Percentiles rank a stretch among this genome's conserved stretches.
These are phyloP conservation scores for Melanaphis sacchari DNA, from an alignment of 1,140 invertebrate genomes.

Conservation along the genomic window DNA sequence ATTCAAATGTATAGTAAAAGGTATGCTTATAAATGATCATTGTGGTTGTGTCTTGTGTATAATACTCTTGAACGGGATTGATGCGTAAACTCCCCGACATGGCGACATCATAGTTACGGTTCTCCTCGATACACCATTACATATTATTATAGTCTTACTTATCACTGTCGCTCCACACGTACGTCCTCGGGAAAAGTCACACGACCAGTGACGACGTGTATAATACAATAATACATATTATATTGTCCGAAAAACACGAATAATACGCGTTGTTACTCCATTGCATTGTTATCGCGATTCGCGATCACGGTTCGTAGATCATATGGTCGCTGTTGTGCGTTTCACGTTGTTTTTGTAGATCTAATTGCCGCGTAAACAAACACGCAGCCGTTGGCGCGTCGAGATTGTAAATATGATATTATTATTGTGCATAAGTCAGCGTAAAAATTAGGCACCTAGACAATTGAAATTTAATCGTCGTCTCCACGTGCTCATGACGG, in stretches of 20 bases:
- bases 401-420: not conserved
- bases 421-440: not conserved
- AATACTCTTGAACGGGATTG: not conserved
- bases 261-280: not conserved
- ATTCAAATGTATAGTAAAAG: not conserved
- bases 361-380: not conserved
- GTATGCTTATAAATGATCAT: not conserved
- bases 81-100: not conserved
- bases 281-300: not conserved
- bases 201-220: not conserved
- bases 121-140: not conserved
- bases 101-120: not conserved
- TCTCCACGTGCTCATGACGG: not conserved
- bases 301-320: not conserved
- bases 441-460: not conserved
- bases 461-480: not conserved
- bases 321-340: not conserved
- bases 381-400: not conserved
- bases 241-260: not conserved
- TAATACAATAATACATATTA: no score
- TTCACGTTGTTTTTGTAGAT: not conserved
- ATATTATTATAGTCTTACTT: no score
- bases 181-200: slow-evolving; percentile 3
- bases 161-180: not conserved
- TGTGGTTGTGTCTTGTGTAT: not conserved